phyloP scores from a whole-genome alignment of 2,888 invertebrate species.

The Didymodactylos carnosus region DNA sequence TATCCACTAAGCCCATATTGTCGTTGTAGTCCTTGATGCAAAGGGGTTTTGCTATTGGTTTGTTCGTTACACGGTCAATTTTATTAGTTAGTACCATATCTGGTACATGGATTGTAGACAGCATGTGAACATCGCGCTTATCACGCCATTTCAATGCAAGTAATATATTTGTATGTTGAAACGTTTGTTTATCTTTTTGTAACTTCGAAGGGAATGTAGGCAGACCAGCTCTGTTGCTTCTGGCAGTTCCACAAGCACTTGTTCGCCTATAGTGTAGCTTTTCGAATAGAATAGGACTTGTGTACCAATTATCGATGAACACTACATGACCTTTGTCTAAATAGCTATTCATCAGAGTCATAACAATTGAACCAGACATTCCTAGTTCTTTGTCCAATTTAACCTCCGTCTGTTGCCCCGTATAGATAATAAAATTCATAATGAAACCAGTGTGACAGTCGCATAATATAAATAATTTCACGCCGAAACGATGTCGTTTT shows the following conservation, averaged over 20 bases:
- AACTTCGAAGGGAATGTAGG: neutral
- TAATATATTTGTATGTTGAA: neutral
- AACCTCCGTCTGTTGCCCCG: neutral
- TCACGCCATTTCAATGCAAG: neutral
- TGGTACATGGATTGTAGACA: neutral
- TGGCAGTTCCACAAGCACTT: neutral
- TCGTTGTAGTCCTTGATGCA: neutral
- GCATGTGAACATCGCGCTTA: neutral
- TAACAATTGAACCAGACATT: neutral
- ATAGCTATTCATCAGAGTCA: neutral
- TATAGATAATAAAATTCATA: neutral
- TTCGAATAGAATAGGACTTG: neutral
- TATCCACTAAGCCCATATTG: neutral
- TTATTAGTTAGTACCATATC: neutral
- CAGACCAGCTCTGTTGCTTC: neutral
- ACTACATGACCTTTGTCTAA: neutral
- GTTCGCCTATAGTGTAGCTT: neutral
- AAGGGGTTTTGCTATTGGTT: neutral
- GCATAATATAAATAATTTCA: neutral
- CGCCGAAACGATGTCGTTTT: neutral
- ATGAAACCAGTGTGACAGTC: neutral
- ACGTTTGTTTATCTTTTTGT: neutral
- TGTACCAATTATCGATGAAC: neutral
- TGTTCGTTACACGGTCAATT: neutral
- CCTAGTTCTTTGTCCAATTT: neutral